A percentile compares a stretch with the other conserved stretches of the same genome.
These are phyloP conservation scores for Acanthosepion esculentum DNA, from an alignment of 2,888 invertebrate species.

Conservation along the genomic window DNA sequence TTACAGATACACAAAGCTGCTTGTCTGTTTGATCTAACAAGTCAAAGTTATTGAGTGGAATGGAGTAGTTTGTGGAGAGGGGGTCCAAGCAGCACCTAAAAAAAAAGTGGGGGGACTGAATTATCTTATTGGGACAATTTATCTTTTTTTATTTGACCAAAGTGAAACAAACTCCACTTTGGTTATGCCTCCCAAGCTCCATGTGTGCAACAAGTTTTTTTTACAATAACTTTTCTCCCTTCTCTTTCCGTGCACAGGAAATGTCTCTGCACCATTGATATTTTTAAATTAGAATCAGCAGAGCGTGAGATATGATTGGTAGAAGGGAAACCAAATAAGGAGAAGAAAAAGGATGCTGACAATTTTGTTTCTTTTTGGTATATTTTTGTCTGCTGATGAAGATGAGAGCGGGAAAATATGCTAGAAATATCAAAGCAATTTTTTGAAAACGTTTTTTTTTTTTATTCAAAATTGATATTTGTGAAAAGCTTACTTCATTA, in stretches of 20 bases:
- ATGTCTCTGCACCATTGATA: background rate
- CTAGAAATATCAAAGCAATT: background rate
- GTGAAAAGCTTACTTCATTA: background rate
- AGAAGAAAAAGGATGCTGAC: background rate
- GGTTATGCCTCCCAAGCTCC: too few species aligned
- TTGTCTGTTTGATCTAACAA: constrained; percentile 46
- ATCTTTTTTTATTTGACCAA: too few species aligned
- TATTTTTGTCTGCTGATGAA: too few species aligned
- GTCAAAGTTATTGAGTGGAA: background rate
- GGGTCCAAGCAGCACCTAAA: background rate
- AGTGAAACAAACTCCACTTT: too few species aligned
- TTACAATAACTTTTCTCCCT: background rate
- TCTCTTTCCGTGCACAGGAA: background rate
- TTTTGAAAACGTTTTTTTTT: too few species aligned
- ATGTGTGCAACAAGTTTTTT: background rate
- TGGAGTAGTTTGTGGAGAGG: background rate
- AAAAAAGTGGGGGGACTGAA: background rate
- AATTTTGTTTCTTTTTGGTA: too few species aligned
- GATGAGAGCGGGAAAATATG: background rate
- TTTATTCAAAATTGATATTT: too few species aligned
- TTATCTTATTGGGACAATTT: background rate
- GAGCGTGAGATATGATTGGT: background rate
- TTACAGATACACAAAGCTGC: constrained; percentile 51
- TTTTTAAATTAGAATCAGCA: background rate
- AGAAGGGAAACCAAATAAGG: background rate